Base-by-base conservation (phyloP, 2,113 vertebrate species). In the Corythoichthys haematopterus region DNA sequence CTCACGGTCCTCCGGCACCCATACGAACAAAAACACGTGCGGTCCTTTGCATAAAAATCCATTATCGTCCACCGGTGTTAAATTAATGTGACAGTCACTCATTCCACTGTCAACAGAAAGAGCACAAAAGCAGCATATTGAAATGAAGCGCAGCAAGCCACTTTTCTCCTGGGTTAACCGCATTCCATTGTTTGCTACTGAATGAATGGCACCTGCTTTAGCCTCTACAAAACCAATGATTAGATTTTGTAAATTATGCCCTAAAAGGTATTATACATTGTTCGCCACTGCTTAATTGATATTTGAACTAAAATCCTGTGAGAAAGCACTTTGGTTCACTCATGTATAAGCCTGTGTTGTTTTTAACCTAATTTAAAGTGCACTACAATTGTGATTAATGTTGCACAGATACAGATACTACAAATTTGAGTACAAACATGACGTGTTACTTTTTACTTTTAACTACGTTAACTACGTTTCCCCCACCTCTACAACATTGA, bases 61-160 rank as follows among this genome's bases (percentile, higher is more conserved):
- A 40, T 67, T 56, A 15, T 6, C 1, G 56, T 45, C 51, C 35
- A 63, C 14, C 57, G 58, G 40, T 15, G 51, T 35, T 45, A 28
- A 45, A 68, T 58, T 69, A 2, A 58, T n/a, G 9, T 48, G 38
- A 38, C 40, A 52, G 20, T 40, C 33, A n/a, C 38, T 71, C 45
- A 40, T 70, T 58, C 56, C 62, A 43, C 6, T 28, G n/a, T 43
- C 16, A 7, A 38, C 66, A 33, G 20, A 38, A 61, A 64, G 12
- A 37, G 40, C 11, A 20, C 40, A 51, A 66, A 57, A 47, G 35
- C 47, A 56, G 14, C 2, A 11, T 10, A n/a, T n/a, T 45, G 1
- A 57, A 68, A 67, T 48, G 1, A 11, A 65, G n/a, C 35, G 15
- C 46, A 40, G 53, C n/a, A 61, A 14, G 35, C 12, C 13, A 8